These are phyloP conservation scores for Copsychus sechellarum DNA, from an alignment of 2,113 vertebrate genomes.

Conservation along the genomic window DNA sequence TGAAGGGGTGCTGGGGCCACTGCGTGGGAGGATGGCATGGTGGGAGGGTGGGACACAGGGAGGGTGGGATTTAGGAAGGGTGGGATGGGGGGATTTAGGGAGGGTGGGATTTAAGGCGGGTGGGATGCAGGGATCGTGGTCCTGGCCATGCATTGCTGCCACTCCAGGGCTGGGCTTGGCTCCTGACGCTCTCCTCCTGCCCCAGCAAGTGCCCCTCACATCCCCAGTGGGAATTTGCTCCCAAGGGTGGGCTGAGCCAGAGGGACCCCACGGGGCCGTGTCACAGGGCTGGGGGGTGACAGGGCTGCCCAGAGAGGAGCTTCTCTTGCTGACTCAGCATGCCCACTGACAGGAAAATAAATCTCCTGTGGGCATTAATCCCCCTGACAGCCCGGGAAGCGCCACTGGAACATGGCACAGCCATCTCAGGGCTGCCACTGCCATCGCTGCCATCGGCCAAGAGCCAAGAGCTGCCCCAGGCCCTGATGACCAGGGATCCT, in stretches of 20 bases:
- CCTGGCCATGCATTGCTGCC: rapidly evolving
- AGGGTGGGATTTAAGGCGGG: background rate
- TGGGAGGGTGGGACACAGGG: background rate
- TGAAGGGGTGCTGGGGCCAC: background rate
- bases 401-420: rapidly evolving
- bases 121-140: background rate
- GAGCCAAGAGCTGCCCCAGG: rapidly evolving
- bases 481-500: rapidly evolving
- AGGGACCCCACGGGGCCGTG: rapidly evolving
- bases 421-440: background rate
- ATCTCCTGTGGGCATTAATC: constrained; percentile 25
- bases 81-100: background rate
- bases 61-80: rapidly evolving
- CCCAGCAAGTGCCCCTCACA: rapidly evolving
- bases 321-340: background rate
- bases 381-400: background rate
- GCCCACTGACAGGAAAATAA: background rate
- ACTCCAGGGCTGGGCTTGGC: background rate
- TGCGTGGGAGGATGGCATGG: rapidly evolving
- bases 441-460: rapidly evolving
- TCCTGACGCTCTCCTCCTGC: background rate
- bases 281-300: background rate
- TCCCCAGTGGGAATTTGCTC: background rate
- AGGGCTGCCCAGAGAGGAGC: background rate
- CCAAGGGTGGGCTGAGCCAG: rapidly evolving